These are phyloP conservation scores for Cotesia vestalis DNA, from an alignment of 1,140 invertebrate species.

Conservation along the genomic window DNA sequence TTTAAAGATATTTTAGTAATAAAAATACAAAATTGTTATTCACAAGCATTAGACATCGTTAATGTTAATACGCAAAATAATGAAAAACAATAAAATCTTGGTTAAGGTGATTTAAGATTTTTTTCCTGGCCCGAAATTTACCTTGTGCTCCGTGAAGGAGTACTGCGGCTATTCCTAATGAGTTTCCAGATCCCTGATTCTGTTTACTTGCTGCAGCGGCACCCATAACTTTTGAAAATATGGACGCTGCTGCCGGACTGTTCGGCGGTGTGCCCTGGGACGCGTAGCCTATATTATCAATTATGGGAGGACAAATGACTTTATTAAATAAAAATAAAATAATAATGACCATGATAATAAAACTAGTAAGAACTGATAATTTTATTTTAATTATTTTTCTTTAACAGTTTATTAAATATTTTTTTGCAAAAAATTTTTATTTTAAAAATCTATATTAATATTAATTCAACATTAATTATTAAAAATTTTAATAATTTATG, in stretches of 20 bases:
- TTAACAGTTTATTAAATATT: no score
- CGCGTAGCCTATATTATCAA: conserved; percentile 46
- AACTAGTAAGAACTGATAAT: no score
- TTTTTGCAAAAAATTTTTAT: no score
- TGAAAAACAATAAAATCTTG: neutral
- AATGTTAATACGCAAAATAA: no score
- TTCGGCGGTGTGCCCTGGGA: conserved; percentile 60
- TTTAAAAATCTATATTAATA: no score
- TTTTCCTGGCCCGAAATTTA: conserved; percentile 44
- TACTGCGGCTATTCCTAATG: conserved; percentile 62
- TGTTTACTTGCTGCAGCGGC: conserved; percentile 54
- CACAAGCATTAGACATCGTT: no score
- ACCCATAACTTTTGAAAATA: conserved; percentile 58
- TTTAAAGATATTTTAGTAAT: conserved; percentile 8
- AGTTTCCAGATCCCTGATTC: conserved; percentile 51
- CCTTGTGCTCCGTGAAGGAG: conserved; percentile 64
- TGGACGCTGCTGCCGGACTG: conserved; percentile 56
- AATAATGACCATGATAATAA: conserved; percentile 31
- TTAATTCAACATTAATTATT: no score
- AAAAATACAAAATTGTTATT: conserved; percentile 9
- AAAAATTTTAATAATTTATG: no score
- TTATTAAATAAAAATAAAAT: conserved; percentile 42
- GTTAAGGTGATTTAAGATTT: conserved; percentile 5
- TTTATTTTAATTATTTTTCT: no score
- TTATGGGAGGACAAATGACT: neutral